Evolutionary conservation across 1,140 invertebrate genomes (phyloP), one percentile per base, ranked within the genome.

Genomic region (Zaprionus vittiger): DNA sequence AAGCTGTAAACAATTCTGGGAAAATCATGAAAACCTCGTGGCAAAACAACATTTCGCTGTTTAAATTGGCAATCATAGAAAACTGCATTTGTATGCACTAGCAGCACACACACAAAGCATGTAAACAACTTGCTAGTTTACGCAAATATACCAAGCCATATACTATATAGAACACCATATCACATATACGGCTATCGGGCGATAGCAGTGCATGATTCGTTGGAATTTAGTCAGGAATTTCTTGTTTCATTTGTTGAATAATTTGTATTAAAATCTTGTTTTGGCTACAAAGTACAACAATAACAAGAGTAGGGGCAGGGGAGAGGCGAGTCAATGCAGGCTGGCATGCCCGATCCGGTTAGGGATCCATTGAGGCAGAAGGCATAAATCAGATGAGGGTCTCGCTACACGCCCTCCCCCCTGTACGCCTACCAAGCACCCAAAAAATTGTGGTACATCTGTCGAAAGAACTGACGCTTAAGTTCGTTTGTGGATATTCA

Each of bases 391-490:
- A 56, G 37, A 57, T 26, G 34, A 56, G 37, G 37, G 37, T 66
- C 37, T 47, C 41, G n/a, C 7, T 9, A 7, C 41, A 44, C 41
- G 41, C 5, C 38, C 28, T 7, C 28, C 2, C 31, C 9, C 9
- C 31, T 28, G 9, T 28, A 31, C 7, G 28, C 6, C 4, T 3
- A 4, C 37, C 7, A 15, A 4, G 20, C 28, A 1, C 2, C 52
- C 11, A 56, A 57, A 66, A 57, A 57, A 66, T 56, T 66, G 54
- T 57, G n/a, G 44, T 66, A 44, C 37, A 56, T 14, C 24, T 41
- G 52, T 56, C 37, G 54, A 66, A 57, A 38, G 24, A 47, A 22
- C 54, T 28, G 15, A 24, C 37, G 2, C 14, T 57, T 56, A 66
- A 56, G 64, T 57, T 56, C 5, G 37, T 57, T 66, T 44, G 31